Evolutionary conservation across 2,113 vertebrate genomes (phyloP).

Genomic region (Pangasianodon hypophthalmus): DNA sequence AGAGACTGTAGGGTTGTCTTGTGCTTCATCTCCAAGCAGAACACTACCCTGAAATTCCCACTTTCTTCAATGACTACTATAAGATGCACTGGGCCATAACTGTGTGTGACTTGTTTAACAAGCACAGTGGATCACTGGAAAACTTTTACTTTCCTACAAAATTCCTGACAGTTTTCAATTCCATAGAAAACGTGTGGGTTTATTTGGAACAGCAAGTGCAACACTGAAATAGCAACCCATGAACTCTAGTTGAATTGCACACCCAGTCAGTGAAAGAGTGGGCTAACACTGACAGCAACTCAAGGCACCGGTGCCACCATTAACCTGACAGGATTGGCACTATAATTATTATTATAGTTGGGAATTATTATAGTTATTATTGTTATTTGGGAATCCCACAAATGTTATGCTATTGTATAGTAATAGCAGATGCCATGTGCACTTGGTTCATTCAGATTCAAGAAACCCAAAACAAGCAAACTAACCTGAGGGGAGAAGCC

Average conservation of each 20-base stretch:
- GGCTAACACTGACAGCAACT: conserved; percentile 9
- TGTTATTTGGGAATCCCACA: background rate
- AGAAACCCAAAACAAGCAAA: background rate
- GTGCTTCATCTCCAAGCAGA: background rate
- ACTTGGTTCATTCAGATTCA: background rate
- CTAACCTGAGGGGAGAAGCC: background rate
- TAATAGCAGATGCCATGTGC: background rate
- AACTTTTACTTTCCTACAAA: background rate
- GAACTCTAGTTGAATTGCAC: background rate
- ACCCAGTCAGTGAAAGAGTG: background rate
- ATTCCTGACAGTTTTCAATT: background rate
- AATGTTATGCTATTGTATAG: background rate
- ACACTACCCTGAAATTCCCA: background rate
- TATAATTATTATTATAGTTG: too few species aligned
- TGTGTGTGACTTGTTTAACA: background rate
- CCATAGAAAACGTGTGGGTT: background rate
- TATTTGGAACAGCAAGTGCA: background rate
- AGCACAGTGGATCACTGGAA: background rate
- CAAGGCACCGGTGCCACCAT: background rate
- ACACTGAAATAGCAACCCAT: background rate
- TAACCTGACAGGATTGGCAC: background rate
- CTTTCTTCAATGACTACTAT: background rate
- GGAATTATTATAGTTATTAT: too few species aligned
- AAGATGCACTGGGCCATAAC: background rate
- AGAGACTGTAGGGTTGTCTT: background rate